phyloP scores from a whole-genome alignment of 2,113 vertebrate species.

The Myrmophylax atrothorax region DNA sequence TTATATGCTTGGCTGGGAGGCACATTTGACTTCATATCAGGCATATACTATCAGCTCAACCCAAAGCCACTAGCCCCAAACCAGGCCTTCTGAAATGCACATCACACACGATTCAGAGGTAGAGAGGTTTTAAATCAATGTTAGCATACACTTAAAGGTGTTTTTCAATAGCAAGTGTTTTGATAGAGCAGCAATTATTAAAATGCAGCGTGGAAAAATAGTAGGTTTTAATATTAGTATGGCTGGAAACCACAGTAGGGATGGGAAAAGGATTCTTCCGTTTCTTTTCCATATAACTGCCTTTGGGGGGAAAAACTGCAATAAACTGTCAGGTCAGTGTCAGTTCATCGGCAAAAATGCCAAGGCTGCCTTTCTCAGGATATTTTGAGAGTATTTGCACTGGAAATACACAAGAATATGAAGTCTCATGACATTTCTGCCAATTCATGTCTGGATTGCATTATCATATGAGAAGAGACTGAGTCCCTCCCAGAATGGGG shows the following conservation, averaged over 20 bases:
- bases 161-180: background rate
- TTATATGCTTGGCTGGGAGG: background rate
- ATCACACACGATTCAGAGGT: too few species aligned
- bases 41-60: background rate
- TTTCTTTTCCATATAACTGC: background rate
- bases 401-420: conserved; percentile 52
- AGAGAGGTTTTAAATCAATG: background rate
- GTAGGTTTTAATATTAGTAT: background rate
- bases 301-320: conserved; percentile 38
- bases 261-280: conserved; percentile 7
- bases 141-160: background rate
- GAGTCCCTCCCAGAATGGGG: background rate
- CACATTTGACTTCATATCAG: background rate
- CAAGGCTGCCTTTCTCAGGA: conserved; percentile 57
- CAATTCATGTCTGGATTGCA: conserved; percentile 61
- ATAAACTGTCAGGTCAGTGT: conserved; percentile 53
- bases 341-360: conserved; percentile 62
- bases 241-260: background rate
- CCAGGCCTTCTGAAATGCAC: too few species aligned
- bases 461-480: conserved; percentile 30
- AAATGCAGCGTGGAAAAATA: background rate
- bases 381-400: conserved; percentile 48
- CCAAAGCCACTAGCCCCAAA: background rate
- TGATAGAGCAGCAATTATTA: background rate
- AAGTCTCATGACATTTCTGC: conserved; percentile 64